These are phyloP conservation scores for Poecilia picta DNA, from an alignment of 2,797 vertebrate species.

Conservation along the genomic window DNA sequence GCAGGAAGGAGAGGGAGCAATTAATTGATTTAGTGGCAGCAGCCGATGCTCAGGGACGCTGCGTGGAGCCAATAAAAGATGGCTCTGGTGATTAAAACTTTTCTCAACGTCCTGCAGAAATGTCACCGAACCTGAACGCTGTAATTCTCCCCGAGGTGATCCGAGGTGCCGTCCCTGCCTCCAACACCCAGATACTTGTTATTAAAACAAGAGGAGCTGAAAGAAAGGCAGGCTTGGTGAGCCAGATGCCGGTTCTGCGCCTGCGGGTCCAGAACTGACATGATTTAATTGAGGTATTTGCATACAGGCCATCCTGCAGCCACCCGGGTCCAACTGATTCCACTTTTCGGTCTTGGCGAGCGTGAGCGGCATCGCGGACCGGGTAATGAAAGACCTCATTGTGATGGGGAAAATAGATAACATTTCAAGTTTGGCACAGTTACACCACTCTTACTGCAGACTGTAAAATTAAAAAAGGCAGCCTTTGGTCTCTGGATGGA, in stretches of 20 bases:
- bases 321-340: conserved; percentile 20
- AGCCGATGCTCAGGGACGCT: conserved; percentile 25
- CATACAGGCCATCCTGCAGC: conserved; percentile 36
- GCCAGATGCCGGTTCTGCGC: conserved; percentile 28
- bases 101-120: conserved; percentile 47
- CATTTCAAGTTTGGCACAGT: conserved; percentile 41
- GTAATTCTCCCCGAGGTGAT: conserved; percentile 26
- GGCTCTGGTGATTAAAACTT: conserved; percentile 55
- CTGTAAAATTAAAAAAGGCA: conserved; percentile 1
- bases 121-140: conserved; percentile 49
- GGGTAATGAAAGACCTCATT: conserved; percentile 22
- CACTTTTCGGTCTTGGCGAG: conserved; percentile 26
- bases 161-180: conserved; percentile 19
- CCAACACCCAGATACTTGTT: conserved; percentile 27
- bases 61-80: conserved; percentile 47
- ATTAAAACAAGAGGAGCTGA: conserved; percentile 34
- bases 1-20: conserved; percentile 1
- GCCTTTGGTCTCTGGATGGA: conserved; percentile 28
- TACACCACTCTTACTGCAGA: neutral
- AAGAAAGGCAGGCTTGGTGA: conserved; percentile 12
- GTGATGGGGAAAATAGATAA: conserved; percentile 28
- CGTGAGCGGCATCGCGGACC: conserved; percentile 21
- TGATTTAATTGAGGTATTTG: conserved; percentile 50
- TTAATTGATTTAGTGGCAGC: conserved; percentile 30
- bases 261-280: conserved; percentile 14